Evolutionary conservation across 2,797 vertebrate genomes (phyloP).

Genomic region (Propithecus perrieri): DNA sequence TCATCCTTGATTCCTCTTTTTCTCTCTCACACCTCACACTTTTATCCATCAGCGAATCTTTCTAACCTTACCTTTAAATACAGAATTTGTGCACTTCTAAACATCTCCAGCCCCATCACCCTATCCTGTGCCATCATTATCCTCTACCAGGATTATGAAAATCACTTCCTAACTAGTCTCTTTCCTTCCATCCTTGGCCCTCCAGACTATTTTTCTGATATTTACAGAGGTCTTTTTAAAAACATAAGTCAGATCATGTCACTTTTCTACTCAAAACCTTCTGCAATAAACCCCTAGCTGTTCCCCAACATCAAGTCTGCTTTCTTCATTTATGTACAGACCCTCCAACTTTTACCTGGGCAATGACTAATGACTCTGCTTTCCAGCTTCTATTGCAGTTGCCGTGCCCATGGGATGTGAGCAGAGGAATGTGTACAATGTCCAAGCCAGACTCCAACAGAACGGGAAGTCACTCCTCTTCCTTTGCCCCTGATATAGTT

Average conservation of each 20-base stretch:
- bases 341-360: not conserved
- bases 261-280: not conserved
- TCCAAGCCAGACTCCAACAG: too few species aligned
- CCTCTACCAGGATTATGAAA: not conserved
- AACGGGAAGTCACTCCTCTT: not conserved
- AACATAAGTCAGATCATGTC: not conserved
- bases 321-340: not conserved
- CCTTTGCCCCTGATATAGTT: not conserved
- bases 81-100: not conserved
- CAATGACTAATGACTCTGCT: not conserved
- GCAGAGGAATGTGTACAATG: fast-evolving
- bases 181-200: not conserved
- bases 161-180: not conserved
- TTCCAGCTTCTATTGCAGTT: not conserved
- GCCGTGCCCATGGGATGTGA: not conserved
- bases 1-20: not conserved
- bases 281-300: not conserved
- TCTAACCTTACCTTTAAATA: not conserved
- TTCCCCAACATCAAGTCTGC: not conserved
- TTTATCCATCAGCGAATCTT: not conserved
- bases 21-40: not conserved
- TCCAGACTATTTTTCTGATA: not conserved
- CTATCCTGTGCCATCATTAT: not conserved
- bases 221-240: not conserved
- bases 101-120: not conserved